These are phyloP conservation scores for Petrocephalus microphthalmus DNA, from an alignment of 2,113 vertebrate species.

Conservation along the genomic window DNA sequence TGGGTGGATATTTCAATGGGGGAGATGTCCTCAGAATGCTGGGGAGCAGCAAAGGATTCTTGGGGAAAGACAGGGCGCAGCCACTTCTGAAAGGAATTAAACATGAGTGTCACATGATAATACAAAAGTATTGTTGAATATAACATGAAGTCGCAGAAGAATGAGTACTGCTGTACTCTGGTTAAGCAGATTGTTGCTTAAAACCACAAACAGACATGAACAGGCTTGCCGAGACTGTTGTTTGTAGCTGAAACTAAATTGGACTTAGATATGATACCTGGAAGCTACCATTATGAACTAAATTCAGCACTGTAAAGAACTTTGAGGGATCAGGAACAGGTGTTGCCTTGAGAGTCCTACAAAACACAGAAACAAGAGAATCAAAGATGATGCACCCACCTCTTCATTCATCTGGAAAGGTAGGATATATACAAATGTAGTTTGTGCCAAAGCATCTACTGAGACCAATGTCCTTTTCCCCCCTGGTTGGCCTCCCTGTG, in stretches of 20 bases:
- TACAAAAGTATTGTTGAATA: neutral
- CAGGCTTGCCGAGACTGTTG: neutral
- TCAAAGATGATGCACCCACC: neutral
- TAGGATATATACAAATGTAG: neutral
- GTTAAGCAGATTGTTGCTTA: neutral
- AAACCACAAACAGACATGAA: neutral
- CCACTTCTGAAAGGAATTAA: slow-evolving; percentile 17
- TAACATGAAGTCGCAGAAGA: neutral
- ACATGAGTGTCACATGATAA: neutral
- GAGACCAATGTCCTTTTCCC: neutral
- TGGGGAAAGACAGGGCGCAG: neutral
- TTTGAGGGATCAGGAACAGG: slow-evolving; percentile 1
- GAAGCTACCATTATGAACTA: neutral
- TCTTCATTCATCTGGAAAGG: neutral
- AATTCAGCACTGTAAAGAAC: neutral
- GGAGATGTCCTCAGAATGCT: neutral
- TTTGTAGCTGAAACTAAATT: neutral
- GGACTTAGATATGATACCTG: neutral
- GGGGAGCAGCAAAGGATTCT: neutral
- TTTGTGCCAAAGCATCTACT: neutral
- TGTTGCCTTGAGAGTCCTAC: neutral
- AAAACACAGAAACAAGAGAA: neutral
- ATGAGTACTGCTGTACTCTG: neutral
- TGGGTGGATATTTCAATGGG: neutral
- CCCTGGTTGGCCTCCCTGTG: neutral